Conservation (phyloP, 64 coral and sea anemone species). For the Stichodactyla mertensii region DNA sequence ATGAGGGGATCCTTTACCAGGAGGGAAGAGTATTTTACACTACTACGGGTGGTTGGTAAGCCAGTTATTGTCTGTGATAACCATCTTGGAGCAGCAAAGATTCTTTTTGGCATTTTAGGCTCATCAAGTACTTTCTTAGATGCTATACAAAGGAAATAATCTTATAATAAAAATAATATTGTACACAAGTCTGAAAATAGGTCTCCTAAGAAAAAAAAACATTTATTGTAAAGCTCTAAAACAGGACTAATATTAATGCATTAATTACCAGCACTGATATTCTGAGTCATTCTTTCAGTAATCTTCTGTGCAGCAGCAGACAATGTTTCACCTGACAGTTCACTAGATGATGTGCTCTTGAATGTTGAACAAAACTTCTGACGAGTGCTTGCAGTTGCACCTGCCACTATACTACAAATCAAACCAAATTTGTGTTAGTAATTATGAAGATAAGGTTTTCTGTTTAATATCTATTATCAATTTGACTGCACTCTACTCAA, state of each 20-base stretch:
- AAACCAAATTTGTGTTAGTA: not conserved
- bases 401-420: conserved; percentile 59
- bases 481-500: no score
- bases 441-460: not conserved
- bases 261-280: conserved; percentile 28
- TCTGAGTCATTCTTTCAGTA: conserved; percentile 17
- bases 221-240: no score
- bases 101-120: not conserved
- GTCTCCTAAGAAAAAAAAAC: no score
- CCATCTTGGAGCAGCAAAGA: not conserved
- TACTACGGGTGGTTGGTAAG: no score
- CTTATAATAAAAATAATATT: not conserved
- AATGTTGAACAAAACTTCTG: conserved; percentile 47
- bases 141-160: not conserved
- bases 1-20: no score
- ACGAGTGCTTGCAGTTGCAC: conserved; percentile 58
- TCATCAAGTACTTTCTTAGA: conserved; percentile 9
- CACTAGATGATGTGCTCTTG: conserved; percentile 55
- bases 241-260: not conserved
- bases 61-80: conserved; percentile 11
- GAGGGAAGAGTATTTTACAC: no score
- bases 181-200: not conserved
- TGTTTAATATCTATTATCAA: no score
- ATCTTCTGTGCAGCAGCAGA: conserved; percentile 39
- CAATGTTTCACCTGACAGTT: conserved; percentile 39